Percentiles rank a stretch among this genome's conserved stretches.
phyloP scores from a whole-genome alignment of 2,113 vertebrate genomes.

The Neolamprologus devosi region DNA sequence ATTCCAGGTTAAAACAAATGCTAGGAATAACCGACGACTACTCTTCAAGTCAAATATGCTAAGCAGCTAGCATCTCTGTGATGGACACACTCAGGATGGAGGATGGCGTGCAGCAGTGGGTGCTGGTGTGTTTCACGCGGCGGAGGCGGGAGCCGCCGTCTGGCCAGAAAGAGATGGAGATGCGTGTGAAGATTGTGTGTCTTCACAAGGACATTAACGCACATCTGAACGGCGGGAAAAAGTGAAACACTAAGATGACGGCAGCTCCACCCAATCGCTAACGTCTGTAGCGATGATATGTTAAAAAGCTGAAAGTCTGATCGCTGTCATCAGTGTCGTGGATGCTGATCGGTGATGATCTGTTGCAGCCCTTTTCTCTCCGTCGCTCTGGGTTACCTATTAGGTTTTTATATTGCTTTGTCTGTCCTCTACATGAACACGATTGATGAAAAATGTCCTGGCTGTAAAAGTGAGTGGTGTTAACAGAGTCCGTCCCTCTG shows the following conservation, averaged over 20 bases:
- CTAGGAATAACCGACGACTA: background rate
- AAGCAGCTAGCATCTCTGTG: slow-evolving; percentile 7
- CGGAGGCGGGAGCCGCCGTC: background rate
- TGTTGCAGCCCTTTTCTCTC: slow-evolving; percentile 1
- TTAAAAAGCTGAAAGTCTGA: slow-evolving; percentile 12
- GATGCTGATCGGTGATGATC: background rate
- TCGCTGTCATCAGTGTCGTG: background rate
- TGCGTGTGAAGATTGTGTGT: background rate
- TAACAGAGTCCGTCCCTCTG: background rate
- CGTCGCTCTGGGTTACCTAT: background rate
- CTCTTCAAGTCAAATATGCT: background rate
- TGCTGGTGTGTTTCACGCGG: slow-evolving; percentile 16
- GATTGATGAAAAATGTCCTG: background rate
- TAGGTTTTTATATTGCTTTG: background rate
- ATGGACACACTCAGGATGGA: background rate
- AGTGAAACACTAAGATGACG: background rate
- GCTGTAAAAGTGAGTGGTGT: background rate
- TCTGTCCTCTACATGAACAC: background rate
- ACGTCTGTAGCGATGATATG: slow-evolving; percentile 36
- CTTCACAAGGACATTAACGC: background rate
- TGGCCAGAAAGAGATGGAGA: background rate
- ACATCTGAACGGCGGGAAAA: background rate
- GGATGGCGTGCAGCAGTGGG: background rate
- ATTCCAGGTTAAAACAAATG: background rate
- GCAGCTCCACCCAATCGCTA: background rate